phyloP scores from a whole-genome alignment of 1,140 invertebrate species.

The Rhyzopertha dominica region DNA sequence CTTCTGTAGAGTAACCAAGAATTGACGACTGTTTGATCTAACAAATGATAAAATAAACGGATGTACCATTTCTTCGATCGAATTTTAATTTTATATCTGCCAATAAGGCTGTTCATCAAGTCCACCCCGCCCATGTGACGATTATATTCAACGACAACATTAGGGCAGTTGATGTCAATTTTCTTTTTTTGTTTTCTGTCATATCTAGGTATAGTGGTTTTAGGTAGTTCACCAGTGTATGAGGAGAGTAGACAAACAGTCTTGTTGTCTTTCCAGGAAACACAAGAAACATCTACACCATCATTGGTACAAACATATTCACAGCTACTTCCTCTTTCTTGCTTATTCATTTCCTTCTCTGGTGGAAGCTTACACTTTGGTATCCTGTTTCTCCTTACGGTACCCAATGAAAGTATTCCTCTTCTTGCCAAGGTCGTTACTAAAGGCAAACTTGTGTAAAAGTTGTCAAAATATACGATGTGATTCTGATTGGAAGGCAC shows the following conservation, averaged over 20 bases:
- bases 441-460: conserved; percentile 19
- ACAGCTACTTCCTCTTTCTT: conserved; percentile 8
- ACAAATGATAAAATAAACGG: conserved; percentile 46
- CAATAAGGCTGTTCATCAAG: conserved; percentile 44
- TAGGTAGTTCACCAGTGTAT: conserved; percentile 14
- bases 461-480: conserved; percentile 20
- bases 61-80: conserved; percentile 46
- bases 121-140: conserved; percentile 48
- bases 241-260: conserved; percentile 16
- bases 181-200: conserved; percentile 18
- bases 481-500: conserved; percentile 16
- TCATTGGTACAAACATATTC: conserved; percentile 45
- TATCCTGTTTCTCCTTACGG: conserved; percentile 24
- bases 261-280: conserved; percentile 26
- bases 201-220: conserved; percentile 10
- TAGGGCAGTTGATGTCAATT: conserved; percentile 14
- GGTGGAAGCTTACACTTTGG: conserved; percentile 23
- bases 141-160: conserved; percentile 15
- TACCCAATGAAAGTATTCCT: conserved; percentile 25
- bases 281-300: conserved; percentile 13
- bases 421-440: conserved; percentile 22
- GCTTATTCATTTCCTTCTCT: conserved; percentile 19
- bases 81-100: conserved; percentile 42
- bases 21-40: conserved; percentile 41
- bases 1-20: conserved; percentile 22